Conservation (phyloP, 2,113 vertebrate genomes). For the Microcebus lehilahytsara region DNA sequence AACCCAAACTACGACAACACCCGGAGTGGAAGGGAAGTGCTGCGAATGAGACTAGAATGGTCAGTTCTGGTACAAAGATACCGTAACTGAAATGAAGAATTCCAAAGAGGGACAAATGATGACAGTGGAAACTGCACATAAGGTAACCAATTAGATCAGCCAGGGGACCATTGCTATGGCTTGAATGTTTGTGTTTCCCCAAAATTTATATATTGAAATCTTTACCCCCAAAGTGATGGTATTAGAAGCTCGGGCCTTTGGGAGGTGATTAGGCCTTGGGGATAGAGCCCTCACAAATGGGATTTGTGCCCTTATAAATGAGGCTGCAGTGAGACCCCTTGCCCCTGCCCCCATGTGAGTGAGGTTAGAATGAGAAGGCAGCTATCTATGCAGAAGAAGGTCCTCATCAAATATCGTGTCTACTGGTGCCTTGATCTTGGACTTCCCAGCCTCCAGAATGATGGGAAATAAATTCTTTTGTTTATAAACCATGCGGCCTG, state of each 20-base stretch:
- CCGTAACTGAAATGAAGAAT: not conserved
- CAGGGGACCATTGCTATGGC: not conserved
- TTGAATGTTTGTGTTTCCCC: not conserved
- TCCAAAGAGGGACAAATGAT: not conserved
- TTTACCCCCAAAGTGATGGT: fast-evolving
- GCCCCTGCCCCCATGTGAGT: not conserved
- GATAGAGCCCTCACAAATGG: not conserved
- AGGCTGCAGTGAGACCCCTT: not conserved
- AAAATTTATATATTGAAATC: not conserved
- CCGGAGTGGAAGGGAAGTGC: not conserved
- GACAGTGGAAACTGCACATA: not conserved
- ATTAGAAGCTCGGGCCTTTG: not conserved
- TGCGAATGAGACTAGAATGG: not conserved
- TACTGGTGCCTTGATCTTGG: no score
- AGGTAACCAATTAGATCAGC: not conserved
- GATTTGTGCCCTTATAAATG: not conserved
- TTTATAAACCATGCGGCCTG: no score
- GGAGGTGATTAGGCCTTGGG: not conserved
- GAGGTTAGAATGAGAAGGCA: not conserved
- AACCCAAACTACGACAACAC: not conserved
- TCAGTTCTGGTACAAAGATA: not conserved
- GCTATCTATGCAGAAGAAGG: no score
- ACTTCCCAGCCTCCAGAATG: no score
- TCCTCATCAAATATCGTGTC: no score
- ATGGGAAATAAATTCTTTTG: no score